These are phyloP conservation scores for Eremophila alpestris DNA, from an alignment of 2,797 vertebrate species.

Conservation along the genomic window DNA sequence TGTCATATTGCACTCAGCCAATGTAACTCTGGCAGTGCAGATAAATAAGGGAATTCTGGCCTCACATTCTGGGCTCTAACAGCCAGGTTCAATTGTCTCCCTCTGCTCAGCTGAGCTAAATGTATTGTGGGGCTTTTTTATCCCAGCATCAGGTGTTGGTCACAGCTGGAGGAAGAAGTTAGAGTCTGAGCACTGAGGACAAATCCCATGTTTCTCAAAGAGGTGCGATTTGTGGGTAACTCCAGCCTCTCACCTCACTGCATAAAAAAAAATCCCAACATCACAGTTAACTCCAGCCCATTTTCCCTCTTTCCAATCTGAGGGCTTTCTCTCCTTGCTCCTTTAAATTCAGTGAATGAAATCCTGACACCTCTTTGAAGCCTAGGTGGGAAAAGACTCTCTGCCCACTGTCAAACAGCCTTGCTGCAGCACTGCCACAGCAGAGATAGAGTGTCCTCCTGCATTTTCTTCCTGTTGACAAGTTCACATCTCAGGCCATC, in stretches of 20 bases:
- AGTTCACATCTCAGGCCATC: constrained; percentile 71
- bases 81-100: not conserved
- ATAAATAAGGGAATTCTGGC: constrained; percentile 10
- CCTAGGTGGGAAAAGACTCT: constrained; percentile 42
- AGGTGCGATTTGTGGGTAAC: not conserved
- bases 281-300: not conserved
- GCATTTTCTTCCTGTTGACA: constrained; percentile 74
- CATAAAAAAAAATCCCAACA: not conserved
- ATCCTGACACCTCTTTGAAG: constrained; percentile 47
- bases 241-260: not conserved
- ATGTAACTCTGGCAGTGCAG: not conserved
- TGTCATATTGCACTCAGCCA: not conserved
- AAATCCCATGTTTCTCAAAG: not conserved
- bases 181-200: constrained; percentile 14
- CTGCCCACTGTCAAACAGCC: constrained; percentile 78
- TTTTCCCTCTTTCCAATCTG: not conserved
- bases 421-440: constrained; percentile 55
- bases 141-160: not conserved
- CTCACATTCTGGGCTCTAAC: not conserved
- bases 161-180: constrained; percentile 16
- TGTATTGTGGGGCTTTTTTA: not conserved
- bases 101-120: not conserved
- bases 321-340: not conserved
- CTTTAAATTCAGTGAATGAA: constrained; percentile 40
- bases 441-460: constrained; percentile 64